Percentiles rank a stretch among this genome's conserved stretches.
Conservation (phyloP, 2,797 vertebrate species). For the Gallinago solitaria region DNA sequence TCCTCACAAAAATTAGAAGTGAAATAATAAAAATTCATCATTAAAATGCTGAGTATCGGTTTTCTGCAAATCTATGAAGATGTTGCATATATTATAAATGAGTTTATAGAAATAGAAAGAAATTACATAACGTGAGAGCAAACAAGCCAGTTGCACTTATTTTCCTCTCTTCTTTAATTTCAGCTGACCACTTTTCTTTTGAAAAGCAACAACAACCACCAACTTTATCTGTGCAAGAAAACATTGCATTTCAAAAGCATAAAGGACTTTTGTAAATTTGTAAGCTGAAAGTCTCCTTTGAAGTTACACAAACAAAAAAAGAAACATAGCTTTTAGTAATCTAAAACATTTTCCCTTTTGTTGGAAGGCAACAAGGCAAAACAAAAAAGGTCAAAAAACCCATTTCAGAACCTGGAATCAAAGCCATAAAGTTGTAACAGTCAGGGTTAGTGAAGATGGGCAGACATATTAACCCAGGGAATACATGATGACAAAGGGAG, state of each 20-base stretch:
- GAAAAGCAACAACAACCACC: not conserved
- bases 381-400: not conserved
- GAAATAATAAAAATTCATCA: not conserved
- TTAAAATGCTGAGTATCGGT: not conserved
- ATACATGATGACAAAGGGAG: not conserved
- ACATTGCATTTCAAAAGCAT: not conserved
- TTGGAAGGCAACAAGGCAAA: not conserved
- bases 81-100: not conserved
- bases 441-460: not conserved
- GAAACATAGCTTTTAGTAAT: not conserved
- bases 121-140: not conserved
- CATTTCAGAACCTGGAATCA: not conserved
- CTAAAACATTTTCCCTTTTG: not conserved
- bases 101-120: not conserved
- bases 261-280: not conserved
- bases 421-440: not conserved
- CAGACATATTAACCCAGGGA: not conserved
- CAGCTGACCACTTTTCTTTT: not conserved
- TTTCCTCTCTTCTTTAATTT: not conserved
- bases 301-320: not conserved
- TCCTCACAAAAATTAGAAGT: not conserved
- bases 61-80: not conserved
- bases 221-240: not conserved
- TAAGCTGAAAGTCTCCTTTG: not conserved
- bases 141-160: not conserved